Base-by-base conservation (phyloP, 2,797 vertebrate species). In the Myripristis murdjan region DNA sequence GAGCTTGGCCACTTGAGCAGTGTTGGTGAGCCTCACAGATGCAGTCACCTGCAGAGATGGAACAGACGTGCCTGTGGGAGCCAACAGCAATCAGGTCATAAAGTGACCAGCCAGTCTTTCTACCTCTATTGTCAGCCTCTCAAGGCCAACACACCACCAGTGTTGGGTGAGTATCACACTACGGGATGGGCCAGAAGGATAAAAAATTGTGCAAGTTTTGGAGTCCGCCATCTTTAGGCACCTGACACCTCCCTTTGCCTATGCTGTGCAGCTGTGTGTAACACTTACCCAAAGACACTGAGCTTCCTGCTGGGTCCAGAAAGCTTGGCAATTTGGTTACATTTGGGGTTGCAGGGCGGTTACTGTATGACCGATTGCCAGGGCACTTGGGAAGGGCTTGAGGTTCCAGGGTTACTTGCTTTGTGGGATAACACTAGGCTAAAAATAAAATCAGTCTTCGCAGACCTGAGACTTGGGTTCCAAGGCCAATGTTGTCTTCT, bases 271-370 rank as follows among this genome's bases (percentile, higher is more conserved):
- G 3, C 18, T 48, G 14, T 31, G 6, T 20, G 14, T 58, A 61
- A 54, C 64, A 91, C 92, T 92, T 64, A 93, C 92, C 91, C 90
- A 78, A 74, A 79, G 82, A 49, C 28, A 79, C 73, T 78, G 91
- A 86, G 86, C 88, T 86, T 84, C 84, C 87, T 76, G 84, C 79
- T 12, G 85, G 5, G 11, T 37, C 59, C 44, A n/a, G 20, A 90
- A 91, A 91, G 83, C 67, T 78, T 77, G 57, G 78, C 35, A 79
- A 69, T 73, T 88, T 65, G 81, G 78, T 89, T 57, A 86, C 90
- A 92, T 92, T 79, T 79, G 83, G 61, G 78, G 80, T 18, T 65
- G 70, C 85, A 68, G 75, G 70, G 62, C 52, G 63, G 80, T 64
- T 86, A 81, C 60, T 35, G 66, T 20, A 63, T n/a, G n/a, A n/a